Evolutionary conservation across 2,113 vertebrate species (phyloP).

Genomic region (Nycticryphes semicollaris): DNA sequence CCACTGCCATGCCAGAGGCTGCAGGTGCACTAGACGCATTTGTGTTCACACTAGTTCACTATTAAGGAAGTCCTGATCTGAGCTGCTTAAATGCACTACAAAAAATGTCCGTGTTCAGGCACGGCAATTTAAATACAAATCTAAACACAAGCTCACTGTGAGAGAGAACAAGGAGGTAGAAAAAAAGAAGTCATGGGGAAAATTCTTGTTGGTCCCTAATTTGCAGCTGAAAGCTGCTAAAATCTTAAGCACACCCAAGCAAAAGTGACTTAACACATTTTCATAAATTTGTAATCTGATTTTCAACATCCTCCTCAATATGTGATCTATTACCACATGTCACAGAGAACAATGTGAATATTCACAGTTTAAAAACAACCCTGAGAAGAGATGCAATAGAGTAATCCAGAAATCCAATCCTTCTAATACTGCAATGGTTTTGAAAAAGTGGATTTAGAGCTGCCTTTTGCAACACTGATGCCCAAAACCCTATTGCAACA

Average conservation of each 20-base stretch:
- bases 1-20: background rate
- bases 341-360: background rate
- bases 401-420: background rate
- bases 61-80: background rate
- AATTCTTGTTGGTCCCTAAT: background rate
- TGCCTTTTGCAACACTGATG: background rate
- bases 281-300: background rate
- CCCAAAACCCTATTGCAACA: background rate
- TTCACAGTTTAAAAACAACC: background rate
- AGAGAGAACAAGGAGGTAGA: background rate
- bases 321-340: background rate
- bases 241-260: background rate
- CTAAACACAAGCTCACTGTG: background rate
- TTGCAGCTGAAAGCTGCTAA: background rate
- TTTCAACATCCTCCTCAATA: background rate
- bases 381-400: background rate
- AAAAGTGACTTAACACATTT: background rate
- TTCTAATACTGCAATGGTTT: background rate
- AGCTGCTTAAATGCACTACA: background rate
- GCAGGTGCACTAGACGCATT: background rate
- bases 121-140: background rate
- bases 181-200: background rate
- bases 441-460: background rate
- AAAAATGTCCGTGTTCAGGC: background rate
- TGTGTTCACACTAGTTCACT: background rate